Evolutionary conservation across 2,113 vertebrate genomes (phyloP).

Genomic region (Orycteropus afer): DNA sequence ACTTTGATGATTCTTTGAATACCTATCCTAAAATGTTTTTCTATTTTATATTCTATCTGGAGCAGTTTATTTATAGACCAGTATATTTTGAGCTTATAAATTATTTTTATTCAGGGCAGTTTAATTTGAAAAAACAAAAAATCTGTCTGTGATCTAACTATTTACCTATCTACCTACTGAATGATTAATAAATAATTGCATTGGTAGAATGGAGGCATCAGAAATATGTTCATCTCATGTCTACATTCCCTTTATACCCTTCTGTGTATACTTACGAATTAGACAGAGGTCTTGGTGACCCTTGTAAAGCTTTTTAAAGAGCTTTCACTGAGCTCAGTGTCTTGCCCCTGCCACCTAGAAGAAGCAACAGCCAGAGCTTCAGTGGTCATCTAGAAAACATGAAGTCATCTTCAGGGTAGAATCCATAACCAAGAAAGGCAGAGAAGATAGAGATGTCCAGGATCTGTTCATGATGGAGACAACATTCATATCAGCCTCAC

Average conservation of each 20-base stretch:
- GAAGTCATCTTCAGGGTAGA: not conserved
- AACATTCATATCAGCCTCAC: not conserved
- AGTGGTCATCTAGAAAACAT: not conserved
- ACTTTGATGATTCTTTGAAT: not conserved
- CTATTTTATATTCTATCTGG: not conserved
- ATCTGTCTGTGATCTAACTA: no score
- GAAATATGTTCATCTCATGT: not conserved
- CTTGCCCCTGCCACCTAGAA: not conserved
- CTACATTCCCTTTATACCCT: not conserved
- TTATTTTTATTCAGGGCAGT: not conserved
- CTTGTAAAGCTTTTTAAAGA: not conserved
- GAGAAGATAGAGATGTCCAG: not conserved
- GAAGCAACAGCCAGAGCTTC: not conserved
- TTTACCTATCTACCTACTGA: no score
- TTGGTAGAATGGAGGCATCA: not conserved
- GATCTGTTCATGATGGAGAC: not conserved
- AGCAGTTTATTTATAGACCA: not conserved
- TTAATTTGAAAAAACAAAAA: not conserved
- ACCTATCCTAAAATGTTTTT: not conserved
- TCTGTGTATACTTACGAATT: not conserved
- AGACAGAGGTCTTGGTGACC: not conserved
- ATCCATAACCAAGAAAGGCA: not conserved
- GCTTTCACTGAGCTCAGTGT: not conserved
- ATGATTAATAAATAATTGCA: no score
- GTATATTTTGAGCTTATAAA: not conserved